Percentiles rank a stretch among this genome's conserved stretches.
These are phyloP conservation scores for Chamaea fasciata DNA, from an alignment of 2,113 vertebrate species.

Conservation along the genomic window DNA sequence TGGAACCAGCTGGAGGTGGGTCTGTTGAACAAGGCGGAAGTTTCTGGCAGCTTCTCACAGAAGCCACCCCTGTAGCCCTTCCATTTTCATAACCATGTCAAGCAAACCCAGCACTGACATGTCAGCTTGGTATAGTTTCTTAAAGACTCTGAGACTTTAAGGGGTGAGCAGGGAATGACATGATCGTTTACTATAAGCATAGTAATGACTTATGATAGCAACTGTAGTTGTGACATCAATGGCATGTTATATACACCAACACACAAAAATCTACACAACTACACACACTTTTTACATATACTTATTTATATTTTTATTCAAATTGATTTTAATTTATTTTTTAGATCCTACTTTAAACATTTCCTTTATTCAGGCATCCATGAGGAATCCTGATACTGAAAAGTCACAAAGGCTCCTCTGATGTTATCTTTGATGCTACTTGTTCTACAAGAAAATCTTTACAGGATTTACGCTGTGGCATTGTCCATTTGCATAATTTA, in stretches of 20 bases:
- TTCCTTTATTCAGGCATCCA: background rate
- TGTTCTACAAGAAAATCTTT: slow-evolving; percentile 3
- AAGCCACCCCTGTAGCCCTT: accelerated
- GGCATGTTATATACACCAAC: background rate
- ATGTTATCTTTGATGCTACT: background rate
- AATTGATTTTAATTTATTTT: background rate
- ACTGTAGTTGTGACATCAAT: background rate
- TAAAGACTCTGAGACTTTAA: background rate
- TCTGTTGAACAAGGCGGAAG: background rate
- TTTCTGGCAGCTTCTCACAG: background rate
- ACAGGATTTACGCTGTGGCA: background rate
- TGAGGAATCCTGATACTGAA: background rate
- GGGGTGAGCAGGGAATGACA: background rate
- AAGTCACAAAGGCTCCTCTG: background rate
- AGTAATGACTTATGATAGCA: background rate
- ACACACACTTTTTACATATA: background rate
- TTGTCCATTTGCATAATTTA: background rate
- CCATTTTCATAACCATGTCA: background rate
- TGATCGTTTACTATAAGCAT: background rate
- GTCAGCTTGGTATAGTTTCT: background rate
- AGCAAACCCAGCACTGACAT: background rate
- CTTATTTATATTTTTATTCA: background rate
- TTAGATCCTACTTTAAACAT: background rate
- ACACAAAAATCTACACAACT: background rate
- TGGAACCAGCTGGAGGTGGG: background rate